phyloP scores from a whole-genome alignment of 1,140 invertebrate genomes.

The Pteromalus puparum region DNA sequence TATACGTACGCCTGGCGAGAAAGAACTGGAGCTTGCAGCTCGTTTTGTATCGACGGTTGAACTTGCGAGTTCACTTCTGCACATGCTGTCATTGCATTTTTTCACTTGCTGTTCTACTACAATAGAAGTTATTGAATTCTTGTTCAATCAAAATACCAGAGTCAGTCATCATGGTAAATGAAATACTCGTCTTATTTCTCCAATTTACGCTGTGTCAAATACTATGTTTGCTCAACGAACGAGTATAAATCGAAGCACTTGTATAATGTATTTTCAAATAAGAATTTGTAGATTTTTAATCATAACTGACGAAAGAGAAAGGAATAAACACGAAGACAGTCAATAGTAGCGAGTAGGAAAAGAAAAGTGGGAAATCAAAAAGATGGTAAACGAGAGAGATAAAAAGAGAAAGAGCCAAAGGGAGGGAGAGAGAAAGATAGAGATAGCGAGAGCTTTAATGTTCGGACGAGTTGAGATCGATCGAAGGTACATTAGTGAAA shows the following conservation, averaged over 20 bases:
- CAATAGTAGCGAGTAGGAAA: background rate
- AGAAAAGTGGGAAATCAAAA: background rate
- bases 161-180: too few relatives aligned
- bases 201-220: too few relatives aligned
- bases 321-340: background rate
- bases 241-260: too few relatives aligned
- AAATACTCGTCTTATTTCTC: too few relatives aligned
- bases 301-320: background rate
- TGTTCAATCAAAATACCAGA: too few relatives aligned
- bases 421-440: background rate
- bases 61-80: background rate
- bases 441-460: slow-evolving; percentile 23
- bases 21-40: background rate
- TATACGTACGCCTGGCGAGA: background rate
- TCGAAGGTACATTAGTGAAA: slow-evolving; percentile 47
- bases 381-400: slow-evolving; percentile 4
- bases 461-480: slow-evolving; percentile 43
- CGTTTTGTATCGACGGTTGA: background rate
- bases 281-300: background rate
- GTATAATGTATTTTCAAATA: too few relatives aligned
- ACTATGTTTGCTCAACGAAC: too few relatives aligned
- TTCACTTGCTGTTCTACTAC: too few relatives aligned
- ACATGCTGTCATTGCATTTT: too few relatives aligned
- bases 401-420: background rate
- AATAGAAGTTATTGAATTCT: too few relatives aligned